Base-by-base conservation (phyloP, 1,140 invertebrate species). In the Dendroctonus valens region DNA sequence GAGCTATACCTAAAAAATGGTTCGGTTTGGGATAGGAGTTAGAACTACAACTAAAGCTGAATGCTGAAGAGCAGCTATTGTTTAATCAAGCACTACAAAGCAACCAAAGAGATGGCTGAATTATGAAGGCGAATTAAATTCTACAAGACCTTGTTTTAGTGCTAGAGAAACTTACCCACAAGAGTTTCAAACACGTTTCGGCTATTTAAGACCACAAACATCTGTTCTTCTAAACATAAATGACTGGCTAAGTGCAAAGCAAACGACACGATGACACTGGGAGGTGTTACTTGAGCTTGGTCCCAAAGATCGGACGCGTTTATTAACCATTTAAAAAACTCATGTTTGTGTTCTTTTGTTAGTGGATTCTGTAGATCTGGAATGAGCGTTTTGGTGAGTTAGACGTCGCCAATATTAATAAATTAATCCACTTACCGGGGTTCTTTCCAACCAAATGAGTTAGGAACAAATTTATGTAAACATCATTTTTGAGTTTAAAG, bases 381-480 rank as follows among this genome's bases (percentile, higher is more conserved):
- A 53, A 26, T 14, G 26, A 6, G 9, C 37, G 11, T n/a, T 26
- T n/a, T 51, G 11, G n/a, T 48, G 11, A 52, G 12, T 52, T 41
- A 7, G 48, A 38, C 15, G 15, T 44, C 9, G 8, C 11, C 0
- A 46, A 7, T 38, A 48, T 48, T 1, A 15, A 9, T 59, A 59
- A 11, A 59, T 59, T 11, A 49, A n/a, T 48, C 11, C 7, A 54
- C 12, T 38, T 54, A 54, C 26, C 52, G 53, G 51, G 42, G 26
- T 44, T 44, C 15, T 64, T 64, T 12, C 54, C 63, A 9, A 79
- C 76, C 48, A 83, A 70, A 70, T 83, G 80, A 54, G 80, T 76
- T 57, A 82, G 67, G 53, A 83, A 75, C 67, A 77, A 78, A 70
- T 82, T 81, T 70, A 83, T 76, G 75, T 81, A 82, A 72, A 79